Evolutionary conservation across 2,797 vertebrate genomes (phyloP), one percentile per base, ranked within the genome.

Genomic region (Epinephelus awoara): DNA sequence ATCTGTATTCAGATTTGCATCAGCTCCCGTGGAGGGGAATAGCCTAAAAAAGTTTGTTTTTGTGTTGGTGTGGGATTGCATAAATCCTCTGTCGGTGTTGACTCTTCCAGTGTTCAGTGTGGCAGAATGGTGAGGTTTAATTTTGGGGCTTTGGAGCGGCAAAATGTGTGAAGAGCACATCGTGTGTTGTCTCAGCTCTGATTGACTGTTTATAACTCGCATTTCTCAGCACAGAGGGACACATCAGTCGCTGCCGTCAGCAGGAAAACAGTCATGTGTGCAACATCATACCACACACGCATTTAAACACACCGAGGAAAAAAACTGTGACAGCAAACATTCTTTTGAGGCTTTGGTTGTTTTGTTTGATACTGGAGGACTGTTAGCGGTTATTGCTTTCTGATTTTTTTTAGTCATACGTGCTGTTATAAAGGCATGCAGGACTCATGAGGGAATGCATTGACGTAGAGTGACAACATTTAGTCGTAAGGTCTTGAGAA

Each of bases 181-280:
- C 76, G 23, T 57, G 72, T 86, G 85, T n/a, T 63, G 58, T 62
- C 67, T 67, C 62, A 82, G 80, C 52, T 65, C 61, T 80, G 67
- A 88, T 89, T 88, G 84, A 76, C 85, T 90, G 80, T 91, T 89
- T 85, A 72, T 74, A 81, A 86, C 57, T 69, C 63, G 61, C 67
- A 71, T 79, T 80, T 79, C 75, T 87, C 71, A 73, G 65, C 62
- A 47, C 44, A n/a, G 58, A 82, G 80, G 78, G 68, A 81, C 55
- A 6, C 77, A 54, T 69, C 67, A 46, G 74, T 46, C 21, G 54
- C 38, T 55, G 19, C 55, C 6, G 4, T 49, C 59, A 21, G 58
- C 55, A 72, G 67, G 59, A 72, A 77, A 80, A 69, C 66, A 84
- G 44, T 54, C 79, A 61, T 55, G 64, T 29, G 18, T 47, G 17